A percentile compares a stretch with the other conserved stretches of the same genome.
Evolutionary conservation across 2,888 invertebrate genomes (phyloP).

Genomic region (Acleris holmiana): DNA sequence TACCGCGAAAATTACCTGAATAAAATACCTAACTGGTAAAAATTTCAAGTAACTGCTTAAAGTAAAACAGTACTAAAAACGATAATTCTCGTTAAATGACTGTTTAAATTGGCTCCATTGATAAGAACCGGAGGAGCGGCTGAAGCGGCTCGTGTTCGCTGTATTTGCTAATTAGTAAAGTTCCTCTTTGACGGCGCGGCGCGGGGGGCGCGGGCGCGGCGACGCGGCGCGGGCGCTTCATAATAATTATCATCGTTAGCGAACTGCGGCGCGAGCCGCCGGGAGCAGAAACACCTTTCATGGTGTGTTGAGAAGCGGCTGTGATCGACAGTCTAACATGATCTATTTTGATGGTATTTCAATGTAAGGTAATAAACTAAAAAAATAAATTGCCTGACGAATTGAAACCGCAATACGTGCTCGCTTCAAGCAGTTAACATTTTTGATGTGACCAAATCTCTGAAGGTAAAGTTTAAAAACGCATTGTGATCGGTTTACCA

Average conservation of each 20-base stretch:
- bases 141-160: constrained; percentile 60
- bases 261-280: constrained; percentile 40
- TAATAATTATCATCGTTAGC: constrained; percentile 65
- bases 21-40: not conserved
- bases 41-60: not conserved
- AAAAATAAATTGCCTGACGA: too few relatives aligned
- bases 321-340: too few relatives aligned
- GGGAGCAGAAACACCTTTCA: too few relatives aligned
- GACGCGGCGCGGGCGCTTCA: constrained; percentile 53
- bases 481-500: too few relatives aligned
- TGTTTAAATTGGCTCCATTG: constrained; percentile 1
- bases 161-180: constrained; percentile 79
- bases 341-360: too few relatives aligned
- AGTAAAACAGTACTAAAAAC: not conserved
- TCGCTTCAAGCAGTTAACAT: too few relatives aligned
- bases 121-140: constrained; percentile 43
- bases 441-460: too few relatives aligned
- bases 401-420: too few relatives aligned
- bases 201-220: constrained; percentile 48
- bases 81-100: not conserved
- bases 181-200: constrained; percentile 63
- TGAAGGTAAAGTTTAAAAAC: too few relatives aligned
- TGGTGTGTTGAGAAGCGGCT: too few relatives aligned
- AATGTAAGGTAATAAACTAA: too few relatives aligned
- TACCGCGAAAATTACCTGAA: too few relatives aligned